Evolutionary conservation across 2,113 vertebrate genomes (phyloP).

Genomic region (Corvus hawaiiensis): DNA sequence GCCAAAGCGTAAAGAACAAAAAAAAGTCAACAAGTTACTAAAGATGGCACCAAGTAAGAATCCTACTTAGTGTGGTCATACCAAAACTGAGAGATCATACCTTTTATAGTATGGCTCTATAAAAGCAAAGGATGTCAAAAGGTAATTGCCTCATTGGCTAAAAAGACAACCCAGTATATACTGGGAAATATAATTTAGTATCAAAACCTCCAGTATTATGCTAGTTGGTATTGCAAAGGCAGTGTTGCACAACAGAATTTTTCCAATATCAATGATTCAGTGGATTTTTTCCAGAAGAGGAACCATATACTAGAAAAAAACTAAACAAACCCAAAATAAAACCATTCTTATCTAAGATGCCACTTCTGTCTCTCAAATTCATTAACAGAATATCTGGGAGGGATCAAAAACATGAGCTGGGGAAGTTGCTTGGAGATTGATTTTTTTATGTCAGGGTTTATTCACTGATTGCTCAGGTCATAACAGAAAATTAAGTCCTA

Average conservation of each 20-base stretch:
- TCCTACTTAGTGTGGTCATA: not conserved
- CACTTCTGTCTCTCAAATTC: not conserved
- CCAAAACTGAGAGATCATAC: not conserved
- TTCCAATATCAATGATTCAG: not conserved
- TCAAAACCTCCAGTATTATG: not conserved
- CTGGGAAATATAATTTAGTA: not conserved
- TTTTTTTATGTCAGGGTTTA: not conserved
- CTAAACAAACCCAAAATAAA: not conserved
- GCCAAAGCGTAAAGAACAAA: not conserved
- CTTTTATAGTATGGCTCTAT: not conserved
- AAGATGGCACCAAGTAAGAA: not conserved
- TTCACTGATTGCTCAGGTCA: not conserved
- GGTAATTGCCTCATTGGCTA: not conserved
- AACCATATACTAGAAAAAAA: accelerated
- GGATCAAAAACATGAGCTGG: not conserved
- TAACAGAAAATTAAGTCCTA: not conserved
- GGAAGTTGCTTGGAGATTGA: not conserved
- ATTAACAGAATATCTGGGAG: not conserved
- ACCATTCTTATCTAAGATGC: not conserved
- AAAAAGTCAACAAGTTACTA: not conserved
- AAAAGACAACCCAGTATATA: not conserved
- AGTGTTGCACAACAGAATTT: not conserved
- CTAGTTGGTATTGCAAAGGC: not conserved
- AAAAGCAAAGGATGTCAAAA: not conserved
- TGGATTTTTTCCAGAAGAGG: not conserved